Evolutionary conservation across 2,113 vertebrate genomes (phyloP), one percentile per base, ranked within the genome.

Genomic region (Tachuris rubrigastra): DNA sequence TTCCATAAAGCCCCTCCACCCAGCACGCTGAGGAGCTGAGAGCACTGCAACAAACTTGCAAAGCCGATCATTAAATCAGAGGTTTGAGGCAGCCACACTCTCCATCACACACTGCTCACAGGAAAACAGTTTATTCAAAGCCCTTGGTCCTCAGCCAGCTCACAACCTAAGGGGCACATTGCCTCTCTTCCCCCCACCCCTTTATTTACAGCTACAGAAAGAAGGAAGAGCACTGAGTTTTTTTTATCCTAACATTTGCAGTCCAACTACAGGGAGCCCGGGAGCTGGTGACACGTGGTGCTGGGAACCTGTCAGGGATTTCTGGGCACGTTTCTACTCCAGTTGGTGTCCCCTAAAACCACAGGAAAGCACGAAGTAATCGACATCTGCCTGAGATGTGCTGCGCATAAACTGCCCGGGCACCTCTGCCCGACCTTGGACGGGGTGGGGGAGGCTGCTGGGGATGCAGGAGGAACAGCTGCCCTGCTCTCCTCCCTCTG

Each of bases 101-200:
- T 68, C 79, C 67, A 47, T 56, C 69, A 16, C 86, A 33, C 53
- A 3, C 84, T 56, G 59, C 59, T 91, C 41, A 9, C 33, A 75
- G 85, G 88, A 82, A 87, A 96, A 72, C 49, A 52, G 87, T 76
- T 93, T 76, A 68, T 80, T 83, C 90, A 85, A 46, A 92, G 67
- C 60, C 71, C 88, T 87, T 60, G 67, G 85, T 82, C 71, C 82
- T 90, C 88, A 88, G 85, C 41, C 82, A 94, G 0, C 67, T 93
- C 90, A 42, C 85, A 90, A 94, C 90, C 78, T 76, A 18, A 88
- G 90, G 79, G 83, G 76, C 85, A 71, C 37, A 12, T 59, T 39
- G 87, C 91, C 78, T 85, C 89, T 91, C 82, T 82, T n/a, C n/a
- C n/a, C n/a, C 82, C 79, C 82, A 78, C 75, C 82, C 41, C 58